phyloP scores from a whole-genome alignment of 2,888 invertebrate genomes.

The Erebia epiphron region DNA sequence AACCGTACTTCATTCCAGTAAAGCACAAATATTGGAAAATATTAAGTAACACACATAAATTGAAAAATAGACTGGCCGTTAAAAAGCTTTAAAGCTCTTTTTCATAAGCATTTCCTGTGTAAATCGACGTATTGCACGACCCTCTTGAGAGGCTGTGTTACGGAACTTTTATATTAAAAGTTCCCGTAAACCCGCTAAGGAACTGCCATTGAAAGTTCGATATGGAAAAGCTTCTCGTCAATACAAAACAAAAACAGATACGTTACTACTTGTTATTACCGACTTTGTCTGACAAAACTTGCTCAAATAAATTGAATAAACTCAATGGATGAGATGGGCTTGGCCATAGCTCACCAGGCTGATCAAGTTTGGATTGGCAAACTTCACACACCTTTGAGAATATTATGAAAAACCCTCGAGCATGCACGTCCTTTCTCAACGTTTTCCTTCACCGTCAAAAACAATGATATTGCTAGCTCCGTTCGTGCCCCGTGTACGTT shows the following conservation, averaged over 20 bases:
- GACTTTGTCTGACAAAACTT: neutral
- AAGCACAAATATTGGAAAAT: neutral
- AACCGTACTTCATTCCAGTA: too few relatives aligned
- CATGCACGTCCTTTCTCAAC: too few relatives aligned
- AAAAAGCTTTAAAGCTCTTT: neutral
- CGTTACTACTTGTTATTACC: constrained; percentile 2
- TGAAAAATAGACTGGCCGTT: neutral
- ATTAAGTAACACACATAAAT: neutral
- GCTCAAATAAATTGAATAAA: too few relatives aligned
- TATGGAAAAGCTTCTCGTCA: constrained; percentile 15
- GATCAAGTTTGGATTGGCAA: too few relatives aligned
- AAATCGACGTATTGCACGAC: constrained; percentile 6
- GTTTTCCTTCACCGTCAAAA: too few relatives aligned
- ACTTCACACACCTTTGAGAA: too few relatives aligned
- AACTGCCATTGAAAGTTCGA: constrained; percentile 20
- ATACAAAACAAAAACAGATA: constrained; percentile 21
- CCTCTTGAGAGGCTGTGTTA: constrained; percentile 5
- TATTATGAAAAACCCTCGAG: too few relatives aligned
- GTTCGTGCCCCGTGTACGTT: too few relatives aligned
- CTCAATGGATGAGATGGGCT: too few relatives aligned
- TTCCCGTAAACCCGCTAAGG: constrained; percentile 30
- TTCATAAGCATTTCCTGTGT: neutral
- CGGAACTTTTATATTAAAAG: constrained; percentile 38
- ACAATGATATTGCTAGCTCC: too few relatives aligned
- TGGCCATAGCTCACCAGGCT: too few relatives aligned